Evolutionary conservation across 2,888 invertebrate species (phyloP).

Genomic region (Orgyia antiqua): DNA sequence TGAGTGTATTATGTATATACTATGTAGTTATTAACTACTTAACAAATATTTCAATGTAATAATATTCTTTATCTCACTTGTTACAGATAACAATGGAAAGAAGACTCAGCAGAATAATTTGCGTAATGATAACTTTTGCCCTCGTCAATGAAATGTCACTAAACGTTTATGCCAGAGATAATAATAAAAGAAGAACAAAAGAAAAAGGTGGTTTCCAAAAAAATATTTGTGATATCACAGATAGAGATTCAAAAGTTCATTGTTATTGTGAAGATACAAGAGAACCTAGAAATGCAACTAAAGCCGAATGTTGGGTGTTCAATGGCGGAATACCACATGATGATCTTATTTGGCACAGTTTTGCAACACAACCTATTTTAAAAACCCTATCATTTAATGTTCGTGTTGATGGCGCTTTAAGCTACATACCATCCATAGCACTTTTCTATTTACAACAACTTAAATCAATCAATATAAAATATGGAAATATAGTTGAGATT

Average conservation of each 20-base stretch:
- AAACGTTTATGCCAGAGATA: constrained; percentile 66
- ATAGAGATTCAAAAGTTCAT: constrained; percentile 77
- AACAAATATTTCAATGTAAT: constrained; percentile 23
- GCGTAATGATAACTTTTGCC: constrained; percentile 63
- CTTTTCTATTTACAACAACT: constrained; percentile 82
- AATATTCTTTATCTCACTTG: constrained; percentile 43
- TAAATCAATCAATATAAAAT: constrained; percentile 82
- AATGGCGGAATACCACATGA: constrained; percentile 81
- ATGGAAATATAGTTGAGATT: constrained; percentile 84
- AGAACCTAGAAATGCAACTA: constrained; percentile 78
- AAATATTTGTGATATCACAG: constrained; percentile 79
- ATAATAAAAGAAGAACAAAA: constrained; percentile 62
- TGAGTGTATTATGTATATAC: no score
- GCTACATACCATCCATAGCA: constrained; percentile 84
- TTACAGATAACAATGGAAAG: constrained; percentile 70
- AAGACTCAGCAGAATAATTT: constrained; percentile 57
- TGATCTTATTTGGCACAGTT: constrained; percentile 86
- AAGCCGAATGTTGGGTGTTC: constrained; percentile 88
- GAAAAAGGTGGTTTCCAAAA: constrained; percentile 72
- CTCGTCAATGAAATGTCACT: constrained; percentile 69
- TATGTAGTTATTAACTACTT: constrained; percentile 4
- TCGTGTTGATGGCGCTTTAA: constrained; percentile 82
- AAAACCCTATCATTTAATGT: constrained; percentile 85
- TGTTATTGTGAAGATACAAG: constrained; percentile 82
- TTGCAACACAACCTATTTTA: constrained; percentile 84